A percentile compares a stretch with the other conserved stretches of the same genome.
Conservation (phyloP, 2,888 invertebrate genomes). For the Drosophila vallismaia region DNA sequence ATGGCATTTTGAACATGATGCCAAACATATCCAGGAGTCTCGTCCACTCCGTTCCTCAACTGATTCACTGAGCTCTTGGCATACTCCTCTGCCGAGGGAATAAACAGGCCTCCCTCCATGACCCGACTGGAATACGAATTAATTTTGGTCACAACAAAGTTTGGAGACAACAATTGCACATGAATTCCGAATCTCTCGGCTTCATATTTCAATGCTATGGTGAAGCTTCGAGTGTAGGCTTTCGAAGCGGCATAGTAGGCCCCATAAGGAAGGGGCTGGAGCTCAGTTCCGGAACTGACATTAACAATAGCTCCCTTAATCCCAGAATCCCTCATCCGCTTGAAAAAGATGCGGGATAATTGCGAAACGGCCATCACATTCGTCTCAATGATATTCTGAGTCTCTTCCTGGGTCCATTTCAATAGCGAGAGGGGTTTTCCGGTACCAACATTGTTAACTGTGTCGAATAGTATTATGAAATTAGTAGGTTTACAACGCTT, state of each 20-base stretch:
- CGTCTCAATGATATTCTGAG: conserved; percentile 93
- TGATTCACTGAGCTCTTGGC: conserved; percentile 90
- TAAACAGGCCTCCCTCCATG: conserved; percentile 87
- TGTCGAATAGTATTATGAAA: neutral
- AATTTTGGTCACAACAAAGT: conserved; percentile 94
- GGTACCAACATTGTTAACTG: conserved; percentile 88
- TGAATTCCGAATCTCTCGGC: conserved; percentile 89
- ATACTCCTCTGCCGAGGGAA: conserved; percentile 88
- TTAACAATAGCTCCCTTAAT: conserved; percentile 92
- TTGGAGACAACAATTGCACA: conserved; percentile 92
- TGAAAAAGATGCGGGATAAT: conserved; percentile 90
- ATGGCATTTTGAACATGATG: conserved; percentile 90
- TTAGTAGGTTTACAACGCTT: neutral
- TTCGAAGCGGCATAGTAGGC: conserved; percentile 95
- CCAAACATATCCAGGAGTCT: conserved; percentile 94
- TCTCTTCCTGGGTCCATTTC: conserved; percentile 88
- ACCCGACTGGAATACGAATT: conserved; percentile 90
- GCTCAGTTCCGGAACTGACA: conserved; percentile 93
- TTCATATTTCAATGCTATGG: conserved; percentile 91
- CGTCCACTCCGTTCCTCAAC: conserved; percentile 91
- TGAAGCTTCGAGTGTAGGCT: conserved; percentile 90
- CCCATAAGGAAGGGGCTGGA: conserved; percentile 93
- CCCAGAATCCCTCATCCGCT: conserved; percentile 89
- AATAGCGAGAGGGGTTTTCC: conserved; percentile 90
- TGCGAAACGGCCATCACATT: conserved; percentile 93